A percentile compares a stretch with the other conserved stretches of the same genome.
These are phyloP conservation scores for Corythornis vintsioides DNA, from an alignment of 2,113 vertebrate genomes.

Conservation along the genomic window DNA sequence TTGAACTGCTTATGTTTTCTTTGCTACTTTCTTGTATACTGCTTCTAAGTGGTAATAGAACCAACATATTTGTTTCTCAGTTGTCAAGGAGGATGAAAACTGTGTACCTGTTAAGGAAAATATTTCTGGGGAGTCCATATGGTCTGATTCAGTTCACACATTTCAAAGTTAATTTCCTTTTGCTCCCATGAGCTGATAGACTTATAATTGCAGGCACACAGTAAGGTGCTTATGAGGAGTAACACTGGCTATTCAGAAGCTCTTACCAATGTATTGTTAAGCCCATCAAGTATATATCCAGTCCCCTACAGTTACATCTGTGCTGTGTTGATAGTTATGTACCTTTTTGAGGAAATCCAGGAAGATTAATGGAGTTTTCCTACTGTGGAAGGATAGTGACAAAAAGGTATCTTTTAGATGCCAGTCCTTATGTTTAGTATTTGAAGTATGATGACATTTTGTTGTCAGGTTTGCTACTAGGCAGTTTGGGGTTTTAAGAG, in stretches of 20 bases:
- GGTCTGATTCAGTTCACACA: slow-evolving; percentile 11
- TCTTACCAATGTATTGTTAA: neutral
- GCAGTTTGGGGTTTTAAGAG: neutral
- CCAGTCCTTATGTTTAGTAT: neutral
- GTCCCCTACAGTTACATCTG: neutral
- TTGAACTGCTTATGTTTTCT: neutral
- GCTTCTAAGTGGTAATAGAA: neutral
- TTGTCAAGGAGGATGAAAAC: slow-evolving; percentile 23
- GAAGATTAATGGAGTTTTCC: neutral
- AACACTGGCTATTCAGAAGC: neutral
- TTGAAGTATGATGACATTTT: neutral
- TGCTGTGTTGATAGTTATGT: neutral
- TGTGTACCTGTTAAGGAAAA: neutral
- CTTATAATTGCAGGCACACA: neutral
- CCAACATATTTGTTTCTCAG: neutral
- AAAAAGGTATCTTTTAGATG: neutral
- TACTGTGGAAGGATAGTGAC: neutral
- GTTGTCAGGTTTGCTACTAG: neutral
- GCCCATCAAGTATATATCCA: neutral
- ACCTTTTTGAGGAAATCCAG: neutral
- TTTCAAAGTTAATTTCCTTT: slow-evolving; percentile 7
- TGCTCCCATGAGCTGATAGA: neutral
- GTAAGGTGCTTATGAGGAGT: neutral
- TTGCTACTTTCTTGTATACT: neutral
- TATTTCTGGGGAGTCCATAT: neutral